phyloP scores from a whole-genome alignment of 1,140 invertebrate species.

The Megalopta genalis region DNA sequence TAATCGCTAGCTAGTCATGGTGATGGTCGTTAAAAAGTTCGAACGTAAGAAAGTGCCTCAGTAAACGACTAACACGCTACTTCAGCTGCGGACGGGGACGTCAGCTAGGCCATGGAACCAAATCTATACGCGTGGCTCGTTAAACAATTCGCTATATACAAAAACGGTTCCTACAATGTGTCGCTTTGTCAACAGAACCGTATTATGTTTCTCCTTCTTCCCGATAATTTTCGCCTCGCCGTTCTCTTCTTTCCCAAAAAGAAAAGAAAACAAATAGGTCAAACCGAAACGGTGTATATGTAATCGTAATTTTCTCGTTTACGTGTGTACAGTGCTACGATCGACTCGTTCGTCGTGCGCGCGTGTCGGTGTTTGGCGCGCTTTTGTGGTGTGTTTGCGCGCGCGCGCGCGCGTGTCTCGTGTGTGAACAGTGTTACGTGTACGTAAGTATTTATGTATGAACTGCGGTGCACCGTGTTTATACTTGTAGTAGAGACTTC shows the following conservation, averaged over 20 bases:
- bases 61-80: conserved; percentile 51
- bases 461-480: conserved; percentile 28
- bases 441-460: neutral
- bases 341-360: neutral
- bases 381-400: too few relatives aligned
- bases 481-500: conserved; percentile 29
- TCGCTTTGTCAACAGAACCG: conserved; percentile 26
- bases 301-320: neutral
- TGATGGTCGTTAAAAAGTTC: conserved; percentile 35
- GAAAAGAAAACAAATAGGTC: too few relatives aligned
- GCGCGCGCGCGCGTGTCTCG: too few relatives aligned
- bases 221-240: neutral
- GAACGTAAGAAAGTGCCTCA: conserved; percentile 53
- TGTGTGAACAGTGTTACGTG: too few relatives aligned
- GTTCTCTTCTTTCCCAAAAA: neutral
- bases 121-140: conserved; percentile 42
- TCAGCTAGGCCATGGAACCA: conserved; percentile 56
- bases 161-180: conserved; percentile 39
- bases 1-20: conserved; percentile 38
- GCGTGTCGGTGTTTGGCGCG: too few relatives aligned
- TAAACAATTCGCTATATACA: conserved; percentile 58
- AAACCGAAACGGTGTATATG: neutral
- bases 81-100: conserved; percentile 58
- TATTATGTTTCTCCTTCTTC: neutral
- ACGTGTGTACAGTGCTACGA: neutral